Percentiles rank a stretch among this genome's conserved stretches.
Conservation (phyloP, 2,797 vertebrate species). For the Catharus ustulatus region DNA sequence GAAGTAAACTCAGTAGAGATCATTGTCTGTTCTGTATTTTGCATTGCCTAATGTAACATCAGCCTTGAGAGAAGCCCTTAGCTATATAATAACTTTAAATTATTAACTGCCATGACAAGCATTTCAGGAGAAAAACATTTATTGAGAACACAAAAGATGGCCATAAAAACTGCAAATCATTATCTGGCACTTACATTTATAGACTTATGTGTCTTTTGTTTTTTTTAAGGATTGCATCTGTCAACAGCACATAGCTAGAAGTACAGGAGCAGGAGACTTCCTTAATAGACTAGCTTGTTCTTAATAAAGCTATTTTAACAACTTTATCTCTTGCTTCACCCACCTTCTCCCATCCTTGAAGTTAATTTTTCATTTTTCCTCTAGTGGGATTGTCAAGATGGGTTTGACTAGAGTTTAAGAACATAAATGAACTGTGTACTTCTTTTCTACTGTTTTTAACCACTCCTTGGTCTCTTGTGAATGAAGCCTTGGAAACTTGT, state of each 20-base stretch:
- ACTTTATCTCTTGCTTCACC: neutral
- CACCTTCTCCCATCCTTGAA: neutral
- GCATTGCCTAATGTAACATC: neutral
- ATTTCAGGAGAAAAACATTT: constrained; percentile 4
- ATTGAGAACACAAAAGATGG: neutral
- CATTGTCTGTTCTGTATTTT: neutral
- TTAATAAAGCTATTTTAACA: neutral
- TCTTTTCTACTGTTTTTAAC: neutral
- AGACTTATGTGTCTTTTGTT: neutral
- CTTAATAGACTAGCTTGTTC: neutral
- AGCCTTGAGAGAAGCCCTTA: constrained; percentile 3
- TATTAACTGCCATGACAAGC: neutral
- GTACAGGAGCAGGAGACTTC: neutral
- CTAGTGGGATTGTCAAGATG: neutral
- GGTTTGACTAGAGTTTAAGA: neutral
- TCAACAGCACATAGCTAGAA: neutral
- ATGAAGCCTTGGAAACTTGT: neutral
- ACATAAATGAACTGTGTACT: neutral
- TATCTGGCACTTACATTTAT: neutral
- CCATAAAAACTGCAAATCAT: neutral
- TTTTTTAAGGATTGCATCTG: neutral
- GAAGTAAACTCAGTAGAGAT: neutral
- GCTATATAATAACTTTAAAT: neutral
- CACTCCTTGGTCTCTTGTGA: neutral
- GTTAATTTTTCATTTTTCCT: neutral